phyloP scores from a whole-genome alignment of 2,797 vertebrate genomes.

The Ciconia nigra region DNA sequence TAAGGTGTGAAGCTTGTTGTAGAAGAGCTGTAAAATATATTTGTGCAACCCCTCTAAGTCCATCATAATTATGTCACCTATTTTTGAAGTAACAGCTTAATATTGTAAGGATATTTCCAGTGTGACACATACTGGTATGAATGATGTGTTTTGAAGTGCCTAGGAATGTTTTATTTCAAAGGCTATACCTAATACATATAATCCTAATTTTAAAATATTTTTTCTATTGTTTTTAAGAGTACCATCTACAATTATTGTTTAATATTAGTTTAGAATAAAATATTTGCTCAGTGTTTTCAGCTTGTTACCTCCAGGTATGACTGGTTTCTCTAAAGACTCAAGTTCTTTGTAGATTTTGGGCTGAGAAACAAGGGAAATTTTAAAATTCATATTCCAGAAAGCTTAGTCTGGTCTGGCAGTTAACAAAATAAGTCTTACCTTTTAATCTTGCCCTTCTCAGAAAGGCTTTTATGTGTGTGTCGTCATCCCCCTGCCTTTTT shows the following conservation, averaged over 20 bases:
- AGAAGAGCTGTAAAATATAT: not conserved
- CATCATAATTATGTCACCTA: not conserved
- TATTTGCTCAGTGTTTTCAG: not conserved
- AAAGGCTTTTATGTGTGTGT: not conserved
- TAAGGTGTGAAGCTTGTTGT: not conserved
- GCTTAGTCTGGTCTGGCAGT: not conserved
- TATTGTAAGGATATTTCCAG: not conserved
- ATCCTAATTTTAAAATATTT: not conserved
- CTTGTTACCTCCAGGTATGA: not conserved
- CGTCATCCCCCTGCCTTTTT: rapidly evolving
- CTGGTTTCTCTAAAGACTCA: not conserved
- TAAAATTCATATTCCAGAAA: not conserved
- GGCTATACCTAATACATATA: not conserved
- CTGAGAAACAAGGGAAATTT: not conserved
- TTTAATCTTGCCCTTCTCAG: not conserved
- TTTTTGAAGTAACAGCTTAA: not conserved
- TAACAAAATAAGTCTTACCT: not conserved
- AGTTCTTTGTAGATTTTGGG: not conserved
- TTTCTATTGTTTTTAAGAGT: not conserved
- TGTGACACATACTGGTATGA: not conserved
- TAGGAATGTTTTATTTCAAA: not conserved
- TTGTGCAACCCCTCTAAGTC: not conserved
- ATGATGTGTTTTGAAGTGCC: not conserved
- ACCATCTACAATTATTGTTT: not conserved
- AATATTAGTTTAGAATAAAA: not conserved